These are phyloP conservation scores for Eupithecia centaureata DNA, from an alignment of 2,888 invertebrate species.

Conservation along the genomic window DNA sequence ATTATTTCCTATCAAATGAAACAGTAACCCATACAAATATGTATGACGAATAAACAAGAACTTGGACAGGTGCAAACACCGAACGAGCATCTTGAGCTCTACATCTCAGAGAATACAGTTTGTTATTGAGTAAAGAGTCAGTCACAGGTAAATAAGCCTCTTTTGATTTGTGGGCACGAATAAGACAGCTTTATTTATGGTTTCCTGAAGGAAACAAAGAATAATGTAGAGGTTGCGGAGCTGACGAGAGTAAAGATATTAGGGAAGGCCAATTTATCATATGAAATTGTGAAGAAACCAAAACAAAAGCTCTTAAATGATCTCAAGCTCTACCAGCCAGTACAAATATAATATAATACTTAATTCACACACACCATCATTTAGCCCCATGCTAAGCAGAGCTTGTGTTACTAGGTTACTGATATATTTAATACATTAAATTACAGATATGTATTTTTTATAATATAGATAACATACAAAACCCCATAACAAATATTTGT, in stretches of 20 bases:
- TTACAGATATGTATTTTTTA: too few relatives aligned
- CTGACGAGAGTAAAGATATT: slow-evolving; percentile 17
- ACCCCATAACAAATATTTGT: too few relatives aligned
- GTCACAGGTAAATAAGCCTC: slow-evolving; percentile 64
- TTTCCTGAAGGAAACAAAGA: slow-evolving; percentile 68
- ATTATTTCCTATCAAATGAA: slow-evolving; percentile 51
- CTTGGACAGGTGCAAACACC: slow-evolving; percentile 45
- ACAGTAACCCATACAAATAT: slow-evolving; percentile 70
- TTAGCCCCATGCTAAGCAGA: too few relatives aligned
- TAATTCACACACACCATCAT: too few relatives aligned
- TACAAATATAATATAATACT: too few relatives aligned
- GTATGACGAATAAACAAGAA: slow-evolving; percentile 64
- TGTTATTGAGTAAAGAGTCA: slow-evolving; percentile 12
- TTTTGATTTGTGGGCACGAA: slow-evolving; percentile 73
- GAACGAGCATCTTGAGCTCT: slow-evolving; percentile 35
- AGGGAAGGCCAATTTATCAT: background rate
- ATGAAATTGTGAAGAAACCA: background rate
- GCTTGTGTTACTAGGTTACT: too few relatives aligned
- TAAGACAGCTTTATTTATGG: slow-evolving; percentile 73
- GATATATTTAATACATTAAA: too few relatives aligned
- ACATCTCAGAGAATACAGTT: slow-evolving; percentile 30
- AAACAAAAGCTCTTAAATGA: background rate
- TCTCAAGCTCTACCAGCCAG: background rate
- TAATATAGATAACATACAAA: too few relatives aligned
- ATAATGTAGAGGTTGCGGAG: slow-evolving; percentile 47